Percentiles rank a stretch among this genome's conserved stretches.
These are phyloP conservation scores for Hoplias malabaricus DNA, from an alignment of 2,113 vertebrate species.

Conservation along the genomic window DNA sequence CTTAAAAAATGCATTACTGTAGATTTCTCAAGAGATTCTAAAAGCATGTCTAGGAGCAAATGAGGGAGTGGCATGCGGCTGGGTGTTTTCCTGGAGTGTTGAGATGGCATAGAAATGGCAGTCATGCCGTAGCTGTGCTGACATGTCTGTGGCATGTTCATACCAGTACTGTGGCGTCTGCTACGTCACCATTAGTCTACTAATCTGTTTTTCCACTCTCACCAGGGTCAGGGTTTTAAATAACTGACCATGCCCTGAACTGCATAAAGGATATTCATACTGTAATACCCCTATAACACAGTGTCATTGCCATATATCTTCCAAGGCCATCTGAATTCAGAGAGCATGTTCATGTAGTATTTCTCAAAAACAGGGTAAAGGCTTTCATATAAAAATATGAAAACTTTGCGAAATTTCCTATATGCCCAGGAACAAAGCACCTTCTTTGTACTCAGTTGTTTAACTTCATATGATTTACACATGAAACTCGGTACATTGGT, in stretches of 20 bases:
- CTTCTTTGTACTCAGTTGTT: no score
- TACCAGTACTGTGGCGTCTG: conserved; percentile 16
- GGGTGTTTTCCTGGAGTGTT: conserved; percentile 21
- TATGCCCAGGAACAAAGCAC: no score
- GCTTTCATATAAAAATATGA: background rate
- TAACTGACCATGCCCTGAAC: conserved; percentile 23
- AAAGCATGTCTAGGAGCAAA: background rate
- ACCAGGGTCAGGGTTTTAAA: conserved; percentile 46
- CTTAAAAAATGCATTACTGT: no score
- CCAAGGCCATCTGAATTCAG: background rate
- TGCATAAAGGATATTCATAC: background rate
- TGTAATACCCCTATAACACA: conserved; percentile 18
- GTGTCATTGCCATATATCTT: no score
- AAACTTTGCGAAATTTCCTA: background rate
- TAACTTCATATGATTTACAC: no score
- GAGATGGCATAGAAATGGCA: conserved; percentile 26
- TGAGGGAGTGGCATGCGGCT: conserved; percentile 10
- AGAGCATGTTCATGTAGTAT: background rate
- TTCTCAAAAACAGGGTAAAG: background rate
- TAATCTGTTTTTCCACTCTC: conserved; percentile 51
- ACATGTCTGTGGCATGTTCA: conserved; percentile 36
- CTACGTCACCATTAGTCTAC: conserved; percentile 28
- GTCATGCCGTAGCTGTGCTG: conserved; percentile 38
- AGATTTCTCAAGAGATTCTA: background rate
- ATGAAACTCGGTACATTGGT: no score